Evolutionary conservation across 2,888 invertebrate genomes (phyloP).

Genomic region (Eledona agricola): DNA sequence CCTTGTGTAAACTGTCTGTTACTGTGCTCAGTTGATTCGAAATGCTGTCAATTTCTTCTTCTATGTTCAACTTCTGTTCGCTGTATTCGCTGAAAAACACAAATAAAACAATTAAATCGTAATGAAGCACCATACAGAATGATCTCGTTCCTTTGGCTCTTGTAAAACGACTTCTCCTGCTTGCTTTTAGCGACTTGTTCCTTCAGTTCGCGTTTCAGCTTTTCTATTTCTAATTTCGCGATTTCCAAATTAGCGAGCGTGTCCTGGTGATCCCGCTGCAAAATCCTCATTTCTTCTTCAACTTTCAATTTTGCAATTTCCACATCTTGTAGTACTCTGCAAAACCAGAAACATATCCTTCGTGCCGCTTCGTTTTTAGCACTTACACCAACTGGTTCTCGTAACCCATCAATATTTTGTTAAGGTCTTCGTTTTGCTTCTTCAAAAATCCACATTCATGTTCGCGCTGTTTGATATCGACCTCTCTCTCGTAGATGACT

Average conservation of each 20-base stretch:
- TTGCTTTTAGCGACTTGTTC: neutral
- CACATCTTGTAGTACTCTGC: conserved; percentile 9
- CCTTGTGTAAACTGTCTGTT: conserved; percentile 13
- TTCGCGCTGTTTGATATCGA: conserved; percentile 28
- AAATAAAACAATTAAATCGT: neutral
- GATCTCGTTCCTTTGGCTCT: conserved; percentile 14
- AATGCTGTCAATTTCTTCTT: conserved; percentile 25
- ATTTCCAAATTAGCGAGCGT: conserved; percentile 35
- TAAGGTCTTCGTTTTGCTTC: conserved; percentile 15
- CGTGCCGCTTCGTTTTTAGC: conserved; percentile 3
- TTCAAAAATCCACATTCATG: conserved; percentile 14
- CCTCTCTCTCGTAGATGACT: conserved; percentile 10
- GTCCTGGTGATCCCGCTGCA: neutral
- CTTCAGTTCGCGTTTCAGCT: conserved; percentile 35
- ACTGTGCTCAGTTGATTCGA: conserved; percentile 13
- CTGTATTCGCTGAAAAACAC: conserved; percentile 21
- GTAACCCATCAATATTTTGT: conserved; percentile 19
- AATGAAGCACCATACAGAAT: conserved; percentile 4
- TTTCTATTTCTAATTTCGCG: conserved; percentile 26
- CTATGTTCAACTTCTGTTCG: conserved; percentile 15
- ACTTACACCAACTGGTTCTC: conserved; percentile 24
- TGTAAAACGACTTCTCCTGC: conserved; percentile 11
- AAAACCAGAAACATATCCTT: no score
- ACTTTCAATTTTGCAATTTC: conserved; percentile 12
- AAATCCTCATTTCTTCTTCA: conserved; percentile 7